Evolutionary conservation across 2,888 invertebrate genomes (phyloP), one percentile per base, ranked within the genome.

Genomic region (Pristionchus arcanus): DNA sequence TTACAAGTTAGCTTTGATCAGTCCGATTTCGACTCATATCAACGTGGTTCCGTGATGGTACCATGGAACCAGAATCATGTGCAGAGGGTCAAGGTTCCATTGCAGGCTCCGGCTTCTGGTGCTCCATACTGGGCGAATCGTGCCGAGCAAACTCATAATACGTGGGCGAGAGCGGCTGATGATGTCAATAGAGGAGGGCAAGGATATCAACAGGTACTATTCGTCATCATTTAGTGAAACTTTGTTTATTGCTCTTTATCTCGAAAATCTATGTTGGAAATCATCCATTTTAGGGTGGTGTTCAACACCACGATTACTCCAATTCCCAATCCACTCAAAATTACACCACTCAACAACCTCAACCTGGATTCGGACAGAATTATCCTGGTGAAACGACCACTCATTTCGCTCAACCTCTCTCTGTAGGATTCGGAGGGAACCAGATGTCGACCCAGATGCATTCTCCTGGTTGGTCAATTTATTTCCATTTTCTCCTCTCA

Each of bases 81-180:
- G 2, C 71, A 4, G 15, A 19, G 0, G 15, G 21, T 55, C 7
- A n/a, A 49, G 5, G 34, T 37, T 0, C 87, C n/a, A 16, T 34
- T 87, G 16, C 90, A 93, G 93, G 91, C 92, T 89, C 91, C 92
- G 87, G 90, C 91, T 55, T 90, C 89, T 66, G 91, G 90, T 66
- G 93, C 94, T 71, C 94, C 94, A 31, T 90, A 92, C 85, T 94
- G 94, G 94, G 92, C 93, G 55, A 90, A 92, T 84, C 91, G 91
- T 74, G 92, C 93, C 66, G 90, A 92, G 88, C 90, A 91, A 87
- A 92, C 91, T 84, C 94, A 93, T 91, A 92, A 91, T 71, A 91
- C 92, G 90, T 94, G 94, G 94, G 93, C 94, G 90, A 92, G 90
- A 86, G 93, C 93, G 71, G 92, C 93, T 59, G 92, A 93, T 84